These are phyloP conservation scores for Alca torda DNA, from an alignment of 2,797 vertebrate genomes.

Conservation along the genomic window DNA sequence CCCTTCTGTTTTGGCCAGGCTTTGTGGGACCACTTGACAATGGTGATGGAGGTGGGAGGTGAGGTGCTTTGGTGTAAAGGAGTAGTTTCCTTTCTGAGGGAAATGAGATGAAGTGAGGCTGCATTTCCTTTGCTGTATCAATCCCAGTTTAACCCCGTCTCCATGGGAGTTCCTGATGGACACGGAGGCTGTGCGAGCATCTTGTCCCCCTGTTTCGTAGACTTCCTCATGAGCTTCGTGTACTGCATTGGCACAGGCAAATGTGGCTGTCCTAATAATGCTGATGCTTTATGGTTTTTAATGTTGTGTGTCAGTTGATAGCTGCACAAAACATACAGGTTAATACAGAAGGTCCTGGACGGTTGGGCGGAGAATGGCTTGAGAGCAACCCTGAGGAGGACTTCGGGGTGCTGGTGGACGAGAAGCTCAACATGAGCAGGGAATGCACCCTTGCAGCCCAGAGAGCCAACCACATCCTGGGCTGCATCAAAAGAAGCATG, in stretches of 20 bases:
- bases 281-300: neutral
- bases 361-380: too few species aligned
- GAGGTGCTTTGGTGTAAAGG: neutral
- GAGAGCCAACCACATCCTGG: too few species aligned
- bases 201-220: neutral
- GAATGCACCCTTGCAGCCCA: too few species aligned
- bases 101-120: neutral
- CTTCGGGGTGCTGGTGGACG: too few species aligned
- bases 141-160: neutral
- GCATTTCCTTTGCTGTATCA: neutral
- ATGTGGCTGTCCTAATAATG: neutral
- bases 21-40: neutral
- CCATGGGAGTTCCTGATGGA: neutral
- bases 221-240: neutral
- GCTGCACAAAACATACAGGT: neutral
- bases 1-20: neutral
- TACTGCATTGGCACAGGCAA: neutral
- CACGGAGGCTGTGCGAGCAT: neutral
- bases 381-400: too few species aligned
- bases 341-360: neutral
- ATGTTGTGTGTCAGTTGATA: neutral
- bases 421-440: too few species aligned
- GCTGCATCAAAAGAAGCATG: too few species aligned
- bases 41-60: neutral
- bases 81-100: neutral